Base-by-base conservation (phyloP, 2,113 vertebrate species). In the Uropsilus gracilis region DNA sequence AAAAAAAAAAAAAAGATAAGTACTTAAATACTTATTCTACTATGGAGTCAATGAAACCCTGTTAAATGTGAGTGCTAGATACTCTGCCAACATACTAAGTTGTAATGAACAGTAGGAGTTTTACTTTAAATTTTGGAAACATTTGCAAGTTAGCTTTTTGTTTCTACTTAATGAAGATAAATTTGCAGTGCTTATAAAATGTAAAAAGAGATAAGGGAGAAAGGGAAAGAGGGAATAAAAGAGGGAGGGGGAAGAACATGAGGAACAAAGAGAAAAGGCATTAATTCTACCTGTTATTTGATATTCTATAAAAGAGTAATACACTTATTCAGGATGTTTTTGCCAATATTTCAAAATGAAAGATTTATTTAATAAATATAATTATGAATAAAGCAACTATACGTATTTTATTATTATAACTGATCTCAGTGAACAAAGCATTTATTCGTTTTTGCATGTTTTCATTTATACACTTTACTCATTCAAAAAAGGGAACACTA, bases 1-100 rank as follows among this genome's bases (percentile, higher is more conserved):
- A 78, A 82, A 4, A 66, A 50, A 72, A 66, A 83, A 87, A 78
- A 82, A 4, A 66, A 50, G 72, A 66, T 78, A 87, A 66, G 9
- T 72, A 6, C 0, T 77, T 93, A 77, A 61, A n/a, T 82, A 26
- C 17, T 83, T 90, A 82, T 17, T 83, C 17, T n/a, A 10, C n/a
- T 68, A 1, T 30, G 3, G 16, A 73, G 42, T 6, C 0, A 42
- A 44, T 44, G 17, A 32, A 64, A 82, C 6, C 4, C 37, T 85
- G 1, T 37, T 44, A 28, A 86, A 78, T 32, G 3, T 16, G 26
- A n/a, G 22, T 16, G 9, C 1, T 44, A 63, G 24, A 28, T 32
- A 59, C 17, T n/a, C n/a, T 86, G 26, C 30, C 2, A 20, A 72
- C 9, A 22, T 66, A 53, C 10, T 4, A 32, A 82, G 5, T 6